These are phyloP conservation scores for Hylaeus volcanicus DNA, from an alignment of 1,140 invertebrate genomes.

Conservation along the genomic window DNA sequence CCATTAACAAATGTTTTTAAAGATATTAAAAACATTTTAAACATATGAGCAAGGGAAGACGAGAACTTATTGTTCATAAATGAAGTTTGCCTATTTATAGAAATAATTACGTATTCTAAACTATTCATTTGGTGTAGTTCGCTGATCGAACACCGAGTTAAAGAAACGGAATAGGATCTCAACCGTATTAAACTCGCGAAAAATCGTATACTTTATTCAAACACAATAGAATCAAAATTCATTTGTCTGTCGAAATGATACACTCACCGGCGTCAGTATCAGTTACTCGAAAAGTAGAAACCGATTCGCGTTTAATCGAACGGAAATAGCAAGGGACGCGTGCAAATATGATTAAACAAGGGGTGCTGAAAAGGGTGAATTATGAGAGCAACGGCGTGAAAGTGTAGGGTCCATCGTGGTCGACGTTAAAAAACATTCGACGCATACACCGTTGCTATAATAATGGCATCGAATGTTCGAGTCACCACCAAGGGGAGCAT, in stretches of 20 bases:
- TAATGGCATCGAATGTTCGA: not conserved
- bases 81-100: too few relatives aligned
- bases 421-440: not conserved
- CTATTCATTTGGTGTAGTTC: too few relatives aligned
- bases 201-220: not conserved
- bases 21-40: too few relatives aligned
- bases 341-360: slow-evolving; percentile 44
- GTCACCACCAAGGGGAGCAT: too few relatives aligned
- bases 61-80: too few relatives aligned
- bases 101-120: too few relatives aligned
- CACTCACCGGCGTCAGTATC: not conserved
- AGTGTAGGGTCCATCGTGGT: not conserved
- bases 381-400: not conserved
- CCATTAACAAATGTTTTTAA: too few relatives aligned
- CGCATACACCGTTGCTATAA: not conserved
- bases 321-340: slow-evolving; percentile 29
- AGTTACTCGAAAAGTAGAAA: slow-evolving; percentile 1
- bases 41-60: too few relatives aligned
- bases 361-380: slow-evolving; percentile 4
- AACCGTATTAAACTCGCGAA: not conserved
- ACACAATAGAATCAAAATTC: too few relatives aligned
- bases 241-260: not conserved
- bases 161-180: too few relatives aligned
- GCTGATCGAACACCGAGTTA: too few relatives aligned
- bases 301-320: slow-evolving; percentile 38